Evolutionary conservation across 2,113 vertebrate species (phyloP).

Genomic region (Dolichotis patagonum): DNA sequence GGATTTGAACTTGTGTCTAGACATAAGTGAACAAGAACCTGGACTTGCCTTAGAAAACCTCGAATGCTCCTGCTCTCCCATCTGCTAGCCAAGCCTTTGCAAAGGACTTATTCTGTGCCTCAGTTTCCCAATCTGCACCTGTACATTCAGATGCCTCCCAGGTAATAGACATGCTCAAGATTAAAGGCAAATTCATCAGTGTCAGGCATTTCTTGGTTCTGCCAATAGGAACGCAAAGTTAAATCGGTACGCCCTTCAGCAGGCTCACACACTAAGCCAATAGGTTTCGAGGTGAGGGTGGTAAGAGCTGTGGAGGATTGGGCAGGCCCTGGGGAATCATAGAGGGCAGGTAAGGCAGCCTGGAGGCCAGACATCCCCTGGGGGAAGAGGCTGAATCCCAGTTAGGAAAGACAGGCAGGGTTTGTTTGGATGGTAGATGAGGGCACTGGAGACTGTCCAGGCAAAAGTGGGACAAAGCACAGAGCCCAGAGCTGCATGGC

Average conservation of each 20-base stretch:
- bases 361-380: neutral
- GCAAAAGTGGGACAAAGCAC: neutral
- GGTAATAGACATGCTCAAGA: neutral
- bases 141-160: neutral
- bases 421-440: neutral
- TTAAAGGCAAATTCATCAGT: neutral
- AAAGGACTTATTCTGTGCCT: neutral
- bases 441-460: neutral
- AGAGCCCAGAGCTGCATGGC: neutral
- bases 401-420: neutral
- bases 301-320: neutral
- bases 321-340: rapidly evolving
- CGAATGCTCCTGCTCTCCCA: neutral
- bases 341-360: neutral
- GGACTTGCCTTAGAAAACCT: neutral
- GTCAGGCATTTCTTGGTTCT: neutral
- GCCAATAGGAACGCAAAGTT: neutral
- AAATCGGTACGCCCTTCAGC: neutral
- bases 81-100: neutral
- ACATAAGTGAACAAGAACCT: neutral
- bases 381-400: neutral
- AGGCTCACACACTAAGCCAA: neutral
- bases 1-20: neutral
- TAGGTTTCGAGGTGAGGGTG: neutral
- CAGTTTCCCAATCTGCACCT: neutral